Evolutionary conservation across 2,888 invertebrate species (phyloP).

Genomic region (Adelphocoris suturalis): DNA sequence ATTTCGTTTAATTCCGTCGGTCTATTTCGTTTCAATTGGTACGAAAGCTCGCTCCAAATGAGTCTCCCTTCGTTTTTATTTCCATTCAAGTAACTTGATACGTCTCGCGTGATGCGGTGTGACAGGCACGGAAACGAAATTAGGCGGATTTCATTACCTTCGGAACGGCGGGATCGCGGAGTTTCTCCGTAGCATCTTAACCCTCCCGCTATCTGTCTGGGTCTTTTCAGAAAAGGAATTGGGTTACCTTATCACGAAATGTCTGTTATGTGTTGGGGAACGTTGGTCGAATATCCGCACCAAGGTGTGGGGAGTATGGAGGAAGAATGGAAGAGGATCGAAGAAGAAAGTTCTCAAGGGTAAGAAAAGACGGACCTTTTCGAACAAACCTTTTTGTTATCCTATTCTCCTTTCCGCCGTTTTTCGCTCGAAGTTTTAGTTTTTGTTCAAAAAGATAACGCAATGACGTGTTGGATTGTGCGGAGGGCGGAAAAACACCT

Average conservation of each 20-base stretch:
- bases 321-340: background rate
- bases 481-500: background rate
- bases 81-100: constrained; percentile 31
- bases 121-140: constrained; percentile 39
- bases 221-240: constrained; percentile 24
- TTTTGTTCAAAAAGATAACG: constrained; percentile 35
- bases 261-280: constrained; percentile 30
- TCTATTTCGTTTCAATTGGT: background rate
- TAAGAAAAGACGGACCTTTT: constrained; percentile 6
- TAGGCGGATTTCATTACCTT: constrained; percentile 32
- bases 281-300: constrained; percentile 17
- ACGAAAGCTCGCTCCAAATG: background rate
- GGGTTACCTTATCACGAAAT: constrained; percentile 39
- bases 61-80: background rate
- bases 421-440: constrained; percentile 20
- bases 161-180: constrained; percentile 8
- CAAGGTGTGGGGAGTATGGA: background rate
- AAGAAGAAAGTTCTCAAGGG: constrained; percentile 1
- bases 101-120: constrained; percentile 13
- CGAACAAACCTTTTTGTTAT: constrained; percentile 32
- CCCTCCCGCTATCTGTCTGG: constrained; percentile 9
- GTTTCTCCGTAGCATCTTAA: constrained; percentile 28
- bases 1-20: no score
- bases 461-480: constrained; percentile 29
- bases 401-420: background rate